phyloP scores from a whole-genome alignment of 2,113 vertebrate species.

The Cebidichthys violaceus region DNA sequence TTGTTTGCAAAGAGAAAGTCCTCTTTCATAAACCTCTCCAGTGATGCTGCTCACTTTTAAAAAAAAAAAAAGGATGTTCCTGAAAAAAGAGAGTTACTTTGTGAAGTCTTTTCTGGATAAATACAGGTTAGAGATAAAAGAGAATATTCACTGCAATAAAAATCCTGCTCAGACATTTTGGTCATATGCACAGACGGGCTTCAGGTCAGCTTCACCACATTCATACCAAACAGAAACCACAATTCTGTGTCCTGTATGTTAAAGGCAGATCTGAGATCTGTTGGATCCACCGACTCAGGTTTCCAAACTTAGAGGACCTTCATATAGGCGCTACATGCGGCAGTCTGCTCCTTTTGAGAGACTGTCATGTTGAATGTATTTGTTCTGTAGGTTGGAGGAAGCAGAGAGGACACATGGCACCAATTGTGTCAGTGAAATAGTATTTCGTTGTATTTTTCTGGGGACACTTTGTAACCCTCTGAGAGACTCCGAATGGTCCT shows the following conservation, averaged over 20 bases:
- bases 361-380: background rate
- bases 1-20: background rate
- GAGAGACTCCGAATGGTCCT: background rate
- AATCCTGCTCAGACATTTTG: background rate
- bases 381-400: background rate
- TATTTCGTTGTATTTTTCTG: background rate
- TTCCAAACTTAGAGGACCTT: too few species aligned
- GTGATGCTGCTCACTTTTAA: background rate
- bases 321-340: background rate
- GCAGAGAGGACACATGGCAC: background rate
- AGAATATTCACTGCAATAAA: background rate
- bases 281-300: background rate
- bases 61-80: background rate
- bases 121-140: background rate
- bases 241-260: background rate
- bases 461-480: background rate
- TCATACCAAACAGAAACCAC: background rate
- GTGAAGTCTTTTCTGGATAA: background rate
- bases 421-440: background rate
- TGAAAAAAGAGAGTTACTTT: too few species aligned
- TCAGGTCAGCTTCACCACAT: background rate
- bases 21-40: background rate
- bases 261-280: constrained; percentile 1
- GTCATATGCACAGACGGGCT: background rate
- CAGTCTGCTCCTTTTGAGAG: background rate